phyloP scores from a whole-genome alignment of 2,113 vertebrate species.

The Nothoprocta pentlandii region DNA sequence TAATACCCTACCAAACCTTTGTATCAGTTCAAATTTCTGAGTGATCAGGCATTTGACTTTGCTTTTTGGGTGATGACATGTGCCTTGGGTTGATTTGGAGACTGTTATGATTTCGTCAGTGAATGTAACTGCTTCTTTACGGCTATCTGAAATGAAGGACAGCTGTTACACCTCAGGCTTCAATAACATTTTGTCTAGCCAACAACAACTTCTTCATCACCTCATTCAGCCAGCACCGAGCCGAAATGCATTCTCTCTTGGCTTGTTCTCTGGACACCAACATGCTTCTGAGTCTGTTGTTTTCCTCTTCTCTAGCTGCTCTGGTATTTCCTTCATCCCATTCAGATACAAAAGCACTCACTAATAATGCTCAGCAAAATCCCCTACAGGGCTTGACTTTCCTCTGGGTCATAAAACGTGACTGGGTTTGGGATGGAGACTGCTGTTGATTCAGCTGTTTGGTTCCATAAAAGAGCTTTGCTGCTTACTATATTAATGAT shows the following conservation, averaged over 20 bases:
- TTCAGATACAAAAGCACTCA: background rate
- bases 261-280: conserved; percentile 13
- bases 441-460: conserved; percentile 15
- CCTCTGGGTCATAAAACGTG: background rate
- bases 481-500: background rate
- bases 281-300: background rate
- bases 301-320: conserved; percentile 27
- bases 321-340: conserved; percentile 27
- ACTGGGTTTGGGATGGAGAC: background rate
- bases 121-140: conserved; percentile 15
- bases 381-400: background rate
- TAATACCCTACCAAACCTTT: background rate
- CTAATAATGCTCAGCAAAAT: background rate
- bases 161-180: conserved; percentile 38
- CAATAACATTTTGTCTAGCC: conserved; percentile 40
- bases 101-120: conserved; percentile 49
- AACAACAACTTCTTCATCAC: conserved; percentile 44
- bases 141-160: conserved; percentile 30
- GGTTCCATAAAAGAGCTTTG: background rate
- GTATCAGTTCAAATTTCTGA: background rate
- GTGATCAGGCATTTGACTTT: background rate
- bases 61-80: conserved; percentile 8
- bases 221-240: background rate
- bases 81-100: conserved; percentile 55
- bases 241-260: background rate